A percentile compares a stretch with the other conserved stretches of the same genome.
Evolutionary conservation across 2,113 vertebrate species (phyloP).

Genomic region (Pollimyrus isidori): DNA sequence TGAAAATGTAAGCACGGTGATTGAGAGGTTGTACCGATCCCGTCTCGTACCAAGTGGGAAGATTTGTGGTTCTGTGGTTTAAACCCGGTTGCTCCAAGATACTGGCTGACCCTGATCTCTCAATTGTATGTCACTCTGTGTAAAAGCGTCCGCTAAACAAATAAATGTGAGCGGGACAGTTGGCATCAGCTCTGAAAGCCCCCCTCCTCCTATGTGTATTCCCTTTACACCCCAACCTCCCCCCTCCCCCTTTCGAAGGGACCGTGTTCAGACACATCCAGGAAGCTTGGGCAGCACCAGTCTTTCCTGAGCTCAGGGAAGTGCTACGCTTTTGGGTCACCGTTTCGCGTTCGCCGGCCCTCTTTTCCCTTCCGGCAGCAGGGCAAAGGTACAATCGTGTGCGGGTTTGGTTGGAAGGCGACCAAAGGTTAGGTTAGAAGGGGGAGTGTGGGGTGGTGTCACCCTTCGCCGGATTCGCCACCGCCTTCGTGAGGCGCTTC

Average conservation of each 20-base stretch:
- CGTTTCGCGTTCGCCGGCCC: constrained; percentile 49
- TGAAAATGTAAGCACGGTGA: background rate
- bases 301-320: constrained; percentile 47
- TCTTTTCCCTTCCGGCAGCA: constrained; percentile 61
- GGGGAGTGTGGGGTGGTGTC: background rate
- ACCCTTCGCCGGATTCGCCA: background rate
- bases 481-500: background rate
- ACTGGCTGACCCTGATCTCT: background rate
- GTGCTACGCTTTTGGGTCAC: constrained; percentile 62
- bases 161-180: background rate
- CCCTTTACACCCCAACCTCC: constrained; percentile 19
- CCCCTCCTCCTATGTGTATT: background rate
- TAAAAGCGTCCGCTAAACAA: background rate
- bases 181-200: background rate
- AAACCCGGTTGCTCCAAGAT: background rate
- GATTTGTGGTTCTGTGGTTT: background rate
- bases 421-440: background rate
- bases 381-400: constrained; percentile 66
- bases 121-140: background rate
- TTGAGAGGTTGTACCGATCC: background rate
- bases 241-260: constrained; percentile 20
- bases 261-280: constrained; percentile 57
- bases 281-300: constrained; percentile 37
- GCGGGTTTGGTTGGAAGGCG: constrained; percentile 24
- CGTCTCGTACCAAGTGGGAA: background rate